phyloP scores from a whole-genome alignment of 1,140 invertebrate genomes.

The Meloidogyne hapla region DNA sequence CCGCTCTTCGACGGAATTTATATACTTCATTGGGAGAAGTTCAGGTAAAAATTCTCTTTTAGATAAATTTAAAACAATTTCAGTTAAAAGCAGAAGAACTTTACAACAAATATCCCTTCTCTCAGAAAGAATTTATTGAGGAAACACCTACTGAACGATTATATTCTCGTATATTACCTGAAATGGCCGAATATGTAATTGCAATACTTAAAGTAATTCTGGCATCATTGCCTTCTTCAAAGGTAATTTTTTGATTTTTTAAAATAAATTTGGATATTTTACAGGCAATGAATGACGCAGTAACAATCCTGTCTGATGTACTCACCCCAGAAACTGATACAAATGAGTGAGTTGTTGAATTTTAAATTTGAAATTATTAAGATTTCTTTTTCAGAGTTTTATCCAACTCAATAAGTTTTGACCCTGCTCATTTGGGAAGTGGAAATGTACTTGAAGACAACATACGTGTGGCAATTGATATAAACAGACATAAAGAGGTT shows the following conservation, averaged over 20 bases:
- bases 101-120: conserved; percentile 55
- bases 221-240: conserved; percentile 93
- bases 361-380: not conserved
- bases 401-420: conserved; percentile 61
- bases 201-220: conserved; percentile 83
- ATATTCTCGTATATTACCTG: conserved; percentile 53
- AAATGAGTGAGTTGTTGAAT: conserved; percentile 33
- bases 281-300: conserved; percentile 91
- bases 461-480: conserved; percentile 91
- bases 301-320: conserved; percentile 96
- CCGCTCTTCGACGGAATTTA: conserved; percentile 55
- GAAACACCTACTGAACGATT: conserved; percentile 51
- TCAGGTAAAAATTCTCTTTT: conserved; percentile 49
- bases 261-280: conserved; percentile 25
- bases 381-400: conserved; percentile 39
- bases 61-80: not conserved
- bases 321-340: conserved; percentile 67
- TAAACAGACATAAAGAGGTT: conserved; percentile 90
- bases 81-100: conserved; percentile 53
- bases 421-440: conserved; percentile 34
- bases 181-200: conserved; percentile 58
- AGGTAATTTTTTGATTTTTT: conserved; percentile 64
- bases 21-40: conserved; percentile 55
- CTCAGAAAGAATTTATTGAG: conserved; percentile 53
- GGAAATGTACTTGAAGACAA: conserved; percentile 76